These are phyloP conservation scores for Plectrocnemia conspersa DNA, from an alignment of 1,140 invertebrate species.

Conservation along the genomic window DNA sequence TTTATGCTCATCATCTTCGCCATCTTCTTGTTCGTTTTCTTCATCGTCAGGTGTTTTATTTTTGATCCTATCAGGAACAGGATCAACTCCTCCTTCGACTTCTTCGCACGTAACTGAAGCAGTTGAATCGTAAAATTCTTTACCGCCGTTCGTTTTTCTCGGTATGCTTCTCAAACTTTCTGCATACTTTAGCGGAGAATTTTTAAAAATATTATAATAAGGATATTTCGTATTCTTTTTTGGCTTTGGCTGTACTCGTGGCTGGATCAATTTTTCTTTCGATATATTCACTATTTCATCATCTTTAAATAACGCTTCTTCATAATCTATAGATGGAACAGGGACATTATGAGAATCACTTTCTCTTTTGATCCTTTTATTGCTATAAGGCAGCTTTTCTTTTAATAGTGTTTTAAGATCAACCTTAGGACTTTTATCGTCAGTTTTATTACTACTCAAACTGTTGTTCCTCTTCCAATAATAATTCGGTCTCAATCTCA, in stretches of 20 bases:
- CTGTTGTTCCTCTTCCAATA: constrained; percentile 29
- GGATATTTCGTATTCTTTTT: too few relatives aligned
- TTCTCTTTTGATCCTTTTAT: constrained; percentile 24
- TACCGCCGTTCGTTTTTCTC: constrained; percentile 51
- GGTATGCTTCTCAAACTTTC: constrained; percentile 55
- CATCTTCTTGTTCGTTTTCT: constrained; percentile 36
- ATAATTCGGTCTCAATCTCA: constrained; percentile 28
- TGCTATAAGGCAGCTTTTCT: constrained; percentile 9
- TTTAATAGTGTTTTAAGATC: constrained; percentile 7
- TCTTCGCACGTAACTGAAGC: constrained; percentile 48
- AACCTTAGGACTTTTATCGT: not conserved
- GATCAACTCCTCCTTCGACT: constrained; percentile 49
- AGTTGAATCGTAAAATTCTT: constrained; percentile 58
- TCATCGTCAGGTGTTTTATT: constrained; percentile 40
- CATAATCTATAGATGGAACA: constrained; percentile 15
- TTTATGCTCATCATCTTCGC: constrained; percentile 33
- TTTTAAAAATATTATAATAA: too few relatives aligned
- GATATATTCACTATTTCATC: constrained; percentile 42
- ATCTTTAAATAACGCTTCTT: constrained; percentile 38
- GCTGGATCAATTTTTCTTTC: too few relatives aligned
- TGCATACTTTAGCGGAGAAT: constrained; percentile 58
- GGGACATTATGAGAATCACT: constrained; percentile 13
- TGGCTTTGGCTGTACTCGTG: too few relatives aligned
- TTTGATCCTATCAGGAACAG: constrained; percentile 52
- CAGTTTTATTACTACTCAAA: constrained; percentile 1